Evolutionary conservation across 2,797 vertebrate species (phyloP).

Genomic region (Ceyx erithaca): DNA sequence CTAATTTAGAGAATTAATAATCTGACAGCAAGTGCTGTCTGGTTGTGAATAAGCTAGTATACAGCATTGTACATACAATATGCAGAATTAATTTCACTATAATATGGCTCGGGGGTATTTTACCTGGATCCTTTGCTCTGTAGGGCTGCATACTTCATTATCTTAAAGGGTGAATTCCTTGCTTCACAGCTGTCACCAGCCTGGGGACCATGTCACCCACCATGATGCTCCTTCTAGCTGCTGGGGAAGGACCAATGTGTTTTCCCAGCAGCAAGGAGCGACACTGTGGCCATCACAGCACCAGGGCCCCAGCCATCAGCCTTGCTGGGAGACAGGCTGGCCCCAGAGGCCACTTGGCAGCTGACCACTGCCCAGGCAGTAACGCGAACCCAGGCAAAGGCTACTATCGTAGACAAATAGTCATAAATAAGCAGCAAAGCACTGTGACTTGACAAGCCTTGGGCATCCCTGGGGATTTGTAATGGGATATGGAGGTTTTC

Average conservation of each 20-base stretch:
- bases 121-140: neutral
- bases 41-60: neutral
- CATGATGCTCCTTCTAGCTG: neutral
- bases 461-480: slow-evolving; percentile 58
- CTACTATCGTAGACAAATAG: slow-evolving; percentile 12
- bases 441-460: slow-evolving; percentile 49
- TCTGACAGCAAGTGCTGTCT: neutral
- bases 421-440: slow-evolving; percentile 66
- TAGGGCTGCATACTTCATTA: neutral
- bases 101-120: neutral
- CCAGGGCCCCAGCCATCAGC: neutral
- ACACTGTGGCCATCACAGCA: fast-evolving
- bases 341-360: neutral
- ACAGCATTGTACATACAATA: neutral
- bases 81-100: neutral
- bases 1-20: neutral
- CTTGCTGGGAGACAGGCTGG: neutral
- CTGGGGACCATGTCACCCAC: neutral
- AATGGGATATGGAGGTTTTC: slow-evolving; percentile 69
- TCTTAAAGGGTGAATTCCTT: neutral
- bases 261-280: neutral
- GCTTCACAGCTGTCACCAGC: neutral
- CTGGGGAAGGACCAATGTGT: neutral
- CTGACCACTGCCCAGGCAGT: neutral
- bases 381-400: neutral